Evolutionary conservation across 2,888 invertebrate species (phyloP).

Genomic region (Leptopilina syphax): DNA sequence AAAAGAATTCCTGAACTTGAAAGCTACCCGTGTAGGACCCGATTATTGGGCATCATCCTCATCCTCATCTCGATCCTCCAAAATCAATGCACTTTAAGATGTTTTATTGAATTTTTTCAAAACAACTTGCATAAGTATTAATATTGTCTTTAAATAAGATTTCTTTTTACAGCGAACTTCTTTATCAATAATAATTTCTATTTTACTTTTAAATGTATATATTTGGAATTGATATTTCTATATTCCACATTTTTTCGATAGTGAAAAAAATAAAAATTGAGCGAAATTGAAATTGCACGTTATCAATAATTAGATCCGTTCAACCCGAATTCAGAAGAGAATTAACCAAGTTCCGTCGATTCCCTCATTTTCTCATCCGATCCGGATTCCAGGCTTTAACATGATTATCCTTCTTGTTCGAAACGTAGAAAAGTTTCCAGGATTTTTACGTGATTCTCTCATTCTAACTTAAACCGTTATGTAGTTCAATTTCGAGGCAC

Average conservation of each 20-base stretch:
- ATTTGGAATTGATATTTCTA: too few species aligned
- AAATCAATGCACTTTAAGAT: too few species aligned
- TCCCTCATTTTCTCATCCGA: constrained; percentile 40
- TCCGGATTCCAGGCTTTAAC: constrained; percentile 30
- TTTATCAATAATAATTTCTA: too few species aligned
- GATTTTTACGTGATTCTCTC: constrained; percentile 38
- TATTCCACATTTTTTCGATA: background rate
- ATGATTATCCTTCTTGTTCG: constrained; percentile 29
- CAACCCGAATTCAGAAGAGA: constrained; percentile 28
- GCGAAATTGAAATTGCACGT: constrained; percentile 3
- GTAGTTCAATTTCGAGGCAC: constrained; percentile 23
- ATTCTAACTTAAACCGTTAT: background rate
- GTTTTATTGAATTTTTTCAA: too few species aligned
- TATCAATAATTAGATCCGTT: constrained; percentile 38
- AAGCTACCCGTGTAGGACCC: too few species aligned
- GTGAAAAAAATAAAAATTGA: background rate
- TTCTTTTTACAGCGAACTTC: too few species aligned
- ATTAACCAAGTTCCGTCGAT: constrained; percentile 39
- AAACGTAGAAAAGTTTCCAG: constrained; percentile 37
- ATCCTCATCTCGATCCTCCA: too few species aligned
- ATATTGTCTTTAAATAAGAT: too few species aligned
- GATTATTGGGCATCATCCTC: too few species aligned
- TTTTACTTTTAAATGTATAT: too few species aligned
- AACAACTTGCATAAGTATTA: too few species aligned
- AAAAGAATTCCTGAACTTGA: too few species aligned